phyloP scores from a whole-genome alignment of 2,113 vertebrate species.

The Salminus brasiliensis region DNA sequence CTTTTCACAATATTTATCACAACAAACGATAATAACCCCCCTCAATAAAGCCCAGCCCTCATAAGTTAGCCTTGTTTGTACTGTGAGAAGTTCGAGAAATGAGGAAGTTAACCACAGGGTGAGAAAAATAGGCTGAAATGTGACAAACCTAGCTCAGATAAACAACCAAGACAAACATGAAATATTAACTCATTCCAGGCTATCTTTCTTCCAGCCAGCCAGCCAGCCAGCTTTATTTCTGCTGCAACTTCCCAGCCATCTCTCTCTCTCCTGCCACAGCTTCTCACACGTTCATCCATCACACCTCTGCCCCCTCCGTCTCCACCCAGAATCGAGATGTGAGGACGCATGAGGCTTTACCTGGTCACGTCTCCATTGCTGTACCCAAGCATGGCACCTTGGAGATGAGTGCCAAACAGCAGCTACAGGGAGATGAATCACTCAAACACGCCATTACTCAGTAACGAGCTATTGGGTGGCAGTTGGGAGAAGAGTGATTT shows the following conservation, averaged over 20 bases:
- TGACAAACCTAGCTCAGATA: slow-evolving; percentile 2
- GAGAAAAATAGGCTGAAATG: not conserved
- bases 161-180: slow-evolving; percentile 8
- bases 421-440: slow-evolving; percentile 48
- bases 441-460: slow-evolving; percentile 53
- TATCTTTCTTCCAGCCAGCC: slow-evolving; percentile 10
- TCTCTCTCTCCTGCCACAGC: not conserved
- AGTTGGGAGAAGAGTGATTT: not conserved
- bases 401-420: slow-evolving; percentile 38
- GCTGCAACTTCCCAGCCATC: not conserved
- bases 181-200: not conserved
- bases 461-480: slow-evolving; percentile 28
- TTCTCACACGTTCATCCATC: not conserved
- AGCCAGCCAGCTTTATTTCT: not conserved
- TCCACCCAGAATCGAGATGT: not conserved
- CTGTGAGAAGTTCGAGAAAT: not conserved
- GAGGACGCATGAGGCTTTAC: slow-evolving; percentile 26
- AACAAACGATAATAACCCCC: too few relatives aligned
- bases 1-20: too few relatives aligned
- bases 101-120: not conserved
- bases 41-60: too few relatives aligned
- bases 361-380: slow-evolving; percentile 48
- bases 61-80: too few relatives aligned
- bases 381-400: slow-evolving; percentile 8
- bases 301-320: not conserved